These are phyloP conservation scores for Aricia agestis DNA, from an alignment of 1,140 invertebrate species.

Conservation along the genomic window DNA sequence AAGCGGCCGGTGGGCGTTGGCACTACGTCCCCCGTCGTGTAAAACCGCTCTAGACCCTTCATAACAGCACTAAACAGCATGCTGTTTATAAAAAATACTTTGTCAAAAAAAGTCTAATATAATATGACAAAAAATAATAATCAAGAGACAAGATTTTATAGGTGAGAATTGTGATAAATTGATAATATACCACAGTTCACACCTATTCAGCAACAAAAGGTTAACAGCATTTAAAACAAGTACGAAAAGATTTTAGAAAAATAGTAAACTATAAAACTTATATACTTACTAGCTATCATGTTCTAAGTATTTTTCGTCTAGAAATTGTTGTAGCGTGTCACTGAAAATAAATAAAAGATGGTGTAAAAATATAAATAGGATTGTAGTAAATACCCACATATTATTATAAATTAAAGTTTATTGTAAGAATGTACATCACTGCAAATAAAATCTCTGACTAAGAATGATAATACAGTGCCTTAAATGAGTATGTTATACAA, in stretches of 20 bases:
- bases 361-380: conserved; percentile 5
- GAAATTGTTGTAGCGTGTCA: conserved; percentile 49
- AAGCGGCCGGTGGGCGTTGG: conserved; percentile 70
- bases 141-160: no score
- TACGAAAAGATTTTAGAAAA: neutral
- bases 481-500: no score
- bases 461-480: no score
- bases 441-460: no score
- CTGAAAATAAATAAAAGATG: conserved; percentile 62
- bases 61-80: conserved; percentile 84
- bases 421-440: no score
- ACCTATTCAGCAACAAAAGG: no score
- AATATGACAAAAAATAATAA: no score
- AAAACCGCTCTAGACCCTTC: conserved; percentile 84
- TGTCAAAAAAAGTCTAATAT: neutral
- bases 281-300: conserved; percentile 85
- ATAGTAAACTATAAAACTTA: conserved; percentile 28
- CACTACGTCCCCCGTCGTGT: conserved; percentile 77
- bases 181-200: no score
- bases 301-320: conserved; percentile 82
- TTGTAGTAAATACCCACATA: no score
- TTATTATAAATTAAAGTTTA: no score
- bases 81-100: conserved; percentile 56
- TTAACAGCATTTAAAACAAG: no score
- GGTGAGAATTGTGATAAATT: no score